Evolutionary conservation across 1,140 invertebrate genomes (phyloP).

Genomic region (Sycophila sp.): DNA sequence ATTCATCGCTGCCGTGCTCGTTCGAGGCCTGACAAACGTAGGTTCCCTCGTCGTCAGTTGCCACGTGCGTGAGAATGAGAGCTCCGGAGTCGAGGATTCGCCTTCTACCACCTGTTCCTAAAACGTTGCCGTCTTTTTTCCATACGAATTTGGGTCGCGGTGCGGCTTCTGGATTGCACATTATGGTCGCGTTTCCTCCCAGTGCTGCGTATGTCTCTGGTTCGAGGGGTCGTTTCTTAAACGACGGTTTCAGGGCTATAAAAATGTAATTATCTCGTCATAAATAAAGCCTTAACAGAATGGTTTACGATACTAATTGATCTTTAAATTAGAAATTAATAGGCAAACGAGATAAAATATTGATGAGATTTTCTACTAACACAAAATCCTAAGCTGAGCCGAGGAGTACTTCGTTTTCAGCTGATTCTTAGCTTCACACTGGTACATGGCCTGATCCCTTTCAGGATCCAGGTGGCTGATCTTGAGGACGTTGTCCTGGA

Average conservation of each 20-base stretch:
- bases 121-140: slow-evolving; percentile 88
- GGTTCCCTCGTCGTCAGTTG: slow-evolving; percentile 86
- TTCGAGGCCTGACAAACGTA: slow-evolving; percentile 91
- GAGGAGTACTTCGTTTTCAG: slow-evolving; percentile 88
- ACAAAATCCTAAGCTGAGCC: slow-evolving; percentile 87
- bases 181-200: slow-evolving; percentile 90
- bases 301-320: too few relatives aligned
- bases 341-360: too few relatives aligned
- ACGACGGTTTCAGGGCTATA: slow-evolving; percentile 85
- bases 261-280: slow-evolving; percentile 43
- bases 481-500: slow-evolving; percentile 88
- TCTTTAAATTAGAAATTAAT: too few relatives aligned
- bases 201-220: slow-evolving; percentile 90
- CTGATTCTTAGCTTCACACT: slow-evolving; percentile 91
- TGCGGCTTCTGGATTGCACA: slow-evolving; percentile 93
- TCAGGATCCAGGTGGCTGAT: slow-evolving; percentile 82
- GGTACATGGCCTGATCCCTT: slow-evolving; percentile 94
- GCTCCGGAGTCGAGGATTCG: slow-evolving; percentile 85
- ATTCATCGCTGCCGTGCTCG: slow-evolving; percentile 82
- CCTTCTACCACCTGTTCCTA: slow-evolving; percentile 81
- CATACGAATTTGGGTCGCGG: slow-evolving; percentile 89
- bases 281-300: too few relatives aligned
- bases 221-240: slow-evolving; percentile 89
- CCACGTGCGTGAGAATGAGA: slow-evolving; percentile 87
- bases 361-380: slow-evolving; percentile 64